Evolutionary conservation across 1,140 invertebrate species (phyloP).

Genomic region (Artemia franciscana): DNA sequence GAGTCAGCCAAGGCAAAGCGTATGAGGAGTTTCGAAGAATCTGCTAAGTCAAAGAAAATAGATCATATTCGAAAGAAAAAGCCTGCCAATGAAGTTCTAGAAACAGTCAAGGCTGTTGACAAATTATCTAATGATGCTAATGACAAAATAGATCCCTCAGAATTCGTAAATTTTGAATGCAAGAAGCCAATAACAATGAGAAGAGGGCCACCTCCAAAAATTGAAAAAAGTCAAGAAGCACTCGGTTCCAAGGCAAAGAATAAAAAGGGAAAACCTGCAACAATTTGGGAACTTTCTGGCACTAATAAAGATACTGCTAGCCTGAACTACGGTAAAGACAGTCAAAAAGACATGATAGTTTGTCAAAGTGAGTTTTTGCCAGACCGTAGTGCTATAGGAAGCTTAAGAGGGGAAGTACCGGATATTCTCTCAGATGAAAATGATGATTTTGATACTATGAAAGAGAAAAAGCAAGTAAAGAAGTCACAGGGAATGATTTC

Average conservation of each 20-base stretch:
- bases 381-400: slow-evolving; percentile 36
- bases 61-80: no score
- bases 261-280: slow-evolving; percentile 56
- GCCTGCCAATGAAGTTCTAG: no score
- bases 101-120: no score
- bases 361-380: slow-evolving; percentile 9
- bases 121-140: no score
- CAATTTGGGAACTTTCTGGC: slow-evolving; percentile 70
- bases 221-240: no score
- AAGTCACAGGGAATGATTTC: slow-evolving; percentile 33
- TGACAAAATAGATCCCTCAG: no score
- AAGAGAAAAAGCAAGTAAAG: slow-evolving; percentile 15
- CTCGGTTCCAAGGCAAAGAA: no score
- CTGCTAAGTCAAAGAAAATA: slow-evolving; percentile 91
- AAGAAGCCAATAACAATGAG: no score
- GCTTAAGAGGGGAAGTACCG: slow-evolving; percentile 50
- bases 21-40: slow-evolving; percentile 87
- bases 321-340: slow-evolving; percentile 62
- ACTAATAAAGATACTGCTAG: slow-evolving; percentile 45
- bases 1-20: slow-evolving; percentile 57
- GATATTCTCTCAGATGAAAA: slow-evolving; percentile 32
- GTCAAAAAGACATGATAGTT: slow-evolving; percentile 25
- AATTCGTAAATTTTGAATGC: no score
- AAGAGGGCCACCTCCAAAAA: no score
- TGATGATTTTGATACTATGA: slow-evolving; percentile 24